A percentile compares a stretch with the other conserved stretches of the same genome.
phyloP scores from a whole-genome alignment of 2,888 invertebrate species.

The Octonoba sinensis region DNA sequence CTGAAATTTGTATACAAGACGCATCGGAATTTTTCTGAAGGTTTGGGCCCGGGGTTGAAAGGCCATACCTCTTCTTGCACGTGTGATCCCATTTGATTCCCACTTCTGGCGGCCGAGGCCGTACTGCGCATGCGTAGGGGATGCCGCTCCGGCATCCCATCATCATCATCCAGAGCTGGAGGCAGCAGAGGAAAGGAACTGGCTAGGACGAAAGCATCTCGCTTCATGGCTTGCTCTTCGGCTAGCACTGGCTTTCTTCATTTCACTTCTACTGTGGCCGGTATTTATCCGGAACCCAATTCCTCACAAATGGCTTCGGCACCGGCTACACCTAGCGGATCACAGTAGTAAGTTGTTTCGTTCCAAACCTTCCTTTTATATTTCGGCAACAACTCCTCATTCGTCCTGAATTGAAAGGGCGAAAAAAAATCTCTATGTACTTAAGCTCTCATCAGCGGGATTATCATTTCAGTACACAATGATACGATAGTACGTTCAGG shows the following conservation, averaged over 20 bases:
- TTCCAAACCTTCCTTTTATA: constrained; percentile 5
- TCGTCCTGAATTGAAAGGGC: not conserved
- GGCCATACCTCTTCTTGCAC: constrained; percentile 5
- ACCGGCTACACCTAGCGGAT: constrained; percentile 41
- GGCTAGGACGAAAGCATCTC: not conserved
- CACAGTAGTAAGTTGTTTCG: constrained; percentile 30
- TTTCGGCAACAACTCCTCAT: not conserved
- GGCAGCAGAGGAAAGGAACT: constrained; percentile 8
- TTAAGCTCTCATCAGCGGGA: no score
- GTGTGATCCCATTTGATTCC: constrained; percentile 21
- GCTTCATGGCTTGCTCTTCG: constrained; percentile 41
- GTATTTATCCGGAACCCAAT: constrained; percentile 1
- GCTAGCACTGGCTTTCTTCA: constrained; percentile 51
- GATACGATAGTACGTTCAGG: no score
- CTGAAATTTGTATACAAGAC: no score
- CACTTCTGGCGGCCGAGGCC: constrained; percentile 7
- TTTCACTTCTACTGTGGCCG: constrained; percentile 6
- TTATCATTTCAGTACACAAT: no score
- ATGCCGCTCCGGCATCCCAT: constrained; percentile 24
- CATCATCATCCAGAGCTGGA: constrained; percentile 15
- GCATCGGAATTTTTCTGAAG: no score
- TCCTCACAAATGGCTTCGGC: constrained; percentile 34
- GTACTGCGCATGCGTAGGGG: constrained; percentile 20
- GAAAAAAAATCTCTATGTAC: no score
- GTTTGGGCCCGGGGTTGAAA: no score